A percentile compares a stretch with the other conserved stretches of the same genome.
phyloP scores from a whole-genome alignment of 2,888 invertebrate genomes.

The Heliconius ismenius region DNA sequence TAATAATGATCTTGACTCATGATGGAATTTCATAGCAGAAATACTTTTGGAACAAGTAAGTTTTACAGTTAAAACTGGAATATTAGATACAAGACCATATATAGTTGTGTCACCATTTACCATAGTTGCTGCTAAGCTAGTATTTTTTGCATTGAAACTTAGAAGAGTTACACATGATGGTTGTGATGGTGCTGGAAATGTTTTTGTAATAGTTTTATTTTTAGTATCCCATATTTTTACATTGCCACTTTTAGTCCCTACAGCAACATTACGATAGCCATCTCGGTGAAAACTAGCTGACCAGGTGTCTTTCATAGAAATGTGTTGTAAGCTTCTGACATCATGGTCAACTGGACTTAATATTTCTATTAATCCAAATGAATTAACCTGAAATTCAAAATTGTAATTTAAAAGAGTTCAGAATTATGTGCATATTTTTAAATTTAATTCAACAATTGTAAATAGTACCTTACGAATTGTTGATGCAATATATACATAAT shows the following conservation, averaged over 20 bases:
- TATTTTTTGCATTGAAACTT: constrained; percentile 77
- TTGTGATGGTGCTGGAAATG: constrained; percentile 69
- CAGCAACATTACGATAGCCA: constrained; percentile 72
- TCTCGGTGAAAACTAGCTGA: constrained; percentile 75
- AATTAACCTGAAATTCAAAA: constrained; percentile 68
- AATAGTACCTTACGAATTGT: not conserved
- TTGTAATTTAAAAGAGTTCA: not conserved
- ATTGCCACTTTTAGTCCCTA: constrained; percentile 74
- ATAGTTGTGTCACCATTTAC: constrained; percentile 77
- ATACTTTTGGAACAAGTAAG: constrained; percentile 70
- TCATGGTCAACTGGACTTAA: constrained; percentile 71
- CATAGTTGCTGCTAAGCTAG: constrained; percentile 73
- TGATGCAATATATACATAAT: not conserved
- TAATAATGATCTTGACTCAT: constrained; percentile 69
- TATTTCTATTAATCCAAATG: constrained; percentile 73
- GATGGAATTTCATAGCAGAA: constrained; percentile 77
- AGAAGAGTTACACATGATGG: constrained; percentile 68
- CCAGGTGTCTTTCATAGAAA: constrained; percentile 75
- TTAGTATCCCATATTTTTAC: constrained; percentile 79
- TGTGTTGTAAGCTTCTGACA: constrained; percentile 71
- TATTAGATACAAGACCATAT: constrained; percentile 77
- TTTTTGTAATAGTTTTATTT: constrained; percentile 71
- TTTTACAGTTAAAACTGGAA: constrained; percentile 71
- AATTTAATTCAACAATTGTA: not conserved
- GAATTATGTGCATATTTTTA: not conserved